A percentile compares a stretch with the other conserved stretches of the same genome.
These are phyloP conservation scores for Brenthis hecate DNA, from an alignment of 2,888 invertebrate genomes.

Conservation along the genomic window DNA sequence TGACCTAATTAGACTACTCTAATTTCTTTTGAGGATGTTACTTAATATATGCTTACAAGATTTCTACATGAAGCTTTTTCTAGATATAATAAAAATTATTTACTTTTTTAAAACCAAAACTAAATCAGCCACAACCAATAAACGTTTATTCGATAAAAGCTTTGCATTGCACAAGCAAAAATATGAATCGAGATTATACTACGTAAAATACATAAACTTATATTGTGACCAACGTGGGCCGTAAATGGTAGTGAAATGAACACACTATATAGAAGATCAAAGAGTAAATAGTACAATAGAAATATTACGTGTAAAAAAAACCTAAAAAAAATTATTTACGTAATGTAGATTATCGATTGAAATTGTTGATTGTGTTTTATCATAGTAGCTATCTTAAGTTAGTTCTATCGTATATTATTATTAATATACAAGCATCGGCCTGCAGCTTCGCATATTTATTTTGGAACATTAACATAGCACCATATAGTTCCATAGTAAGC, in stretches of 20 bases:
- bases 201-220: constrained; percentile 49
- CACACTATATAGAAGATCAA: constrained; percentile 35
- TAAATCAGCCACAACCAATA: constrained; percentile 44
- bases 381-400: too few species aligned
- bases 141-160: constrained; percentile 61
- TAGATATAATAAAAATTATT: background rate
- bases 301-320: background rate
- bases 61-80: background rate
- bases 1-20: too few species aligned
- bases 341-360: too few species aligned
- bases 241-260: constrained; percentile 71
- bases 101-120: background rate
- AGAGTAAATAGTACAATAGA: constrained; percentile 4
- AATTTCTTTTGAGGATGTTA: too few species aligned
- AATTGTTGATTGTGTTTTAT: too few species aligned
- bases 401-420: too few species aligned
- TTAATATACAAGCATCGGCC: too few species aligned
- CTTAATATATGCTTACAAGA: too few species aligned
- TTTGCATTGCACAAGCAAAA: constrained; percentile 66
- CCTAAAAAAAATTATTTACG: too few species aligned
- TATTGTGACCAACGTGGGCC: constrained; percentile 61
- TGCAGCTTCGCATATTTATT: too few species aligned
- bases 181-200: constrained; percentile 70
- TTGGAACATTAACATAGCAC: too few species aligned
- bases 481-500: too few species aligned